Evolutionary conservation across 2,888 invertebrate species (phyloP).

Genomic region (Empis livida): DNA sequence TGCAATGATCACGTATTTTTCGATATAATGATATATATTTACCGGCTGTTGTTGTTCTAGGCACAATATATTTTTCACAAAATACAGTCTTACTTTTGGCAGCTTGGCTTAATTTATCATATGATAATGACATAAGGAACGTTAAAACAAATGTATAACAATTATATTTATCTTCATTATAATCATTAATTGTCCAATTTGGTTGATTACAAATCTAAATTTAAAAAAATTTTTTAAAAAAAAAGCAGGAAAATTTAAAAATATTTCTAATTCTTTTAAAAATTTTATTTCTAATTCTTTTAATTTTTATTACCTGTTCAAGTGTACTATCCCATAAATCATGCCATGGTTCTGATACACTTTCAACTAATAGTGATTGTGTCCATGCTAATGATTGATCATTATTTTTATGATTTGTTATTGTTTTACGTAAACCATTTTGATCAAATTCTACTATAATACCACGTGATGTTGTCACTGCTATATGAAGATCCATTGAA

Average conservation of each 20-base stretch:
- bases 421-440: constrained; percentile 48
- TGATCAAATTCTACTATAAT: constrained; percentile 74
- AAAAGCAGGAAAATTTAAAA: too few relatives aligned
- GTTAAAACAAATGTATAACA: constrained; percentile 78
- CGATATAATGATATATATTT: constrained; percentile 75
- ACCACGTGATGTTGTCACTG: constrained; percentile 70
- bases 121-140: constrained; percentile 60
- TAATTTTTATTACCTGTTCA: constrained; percentile 39
- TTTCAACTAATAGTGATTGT: constrained; percentile 56
- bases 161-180: constrained; percentile 64
- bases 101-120: constrained; percentile 54
- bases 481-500: constrained; percentile 79
- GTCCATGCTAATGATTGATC: constrained; percentile 42
- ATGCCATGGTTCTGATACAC: constrained; percentile 48
- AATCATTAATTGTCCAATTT: constrained; percentile 52
- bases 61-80: constrained; percentile 70
- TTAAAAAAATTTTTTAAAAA: constrained; percentile 5
- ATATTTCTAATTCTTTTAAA: not conserved
- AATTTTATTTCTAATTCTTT: not conserved
- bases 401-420: not conserved
- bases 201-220: constrained; percentile 28
- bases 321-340: constrained; percentile 58
- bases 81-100: constrained; percentile 52
- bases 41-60: constrained; percentile 66
- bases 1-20: constrained; percentile 45